Evolutionary conservation across 2,888 invertebrate genomes (phyloP).

Genomic region (Pachycephus smyrnensis): DNA sequence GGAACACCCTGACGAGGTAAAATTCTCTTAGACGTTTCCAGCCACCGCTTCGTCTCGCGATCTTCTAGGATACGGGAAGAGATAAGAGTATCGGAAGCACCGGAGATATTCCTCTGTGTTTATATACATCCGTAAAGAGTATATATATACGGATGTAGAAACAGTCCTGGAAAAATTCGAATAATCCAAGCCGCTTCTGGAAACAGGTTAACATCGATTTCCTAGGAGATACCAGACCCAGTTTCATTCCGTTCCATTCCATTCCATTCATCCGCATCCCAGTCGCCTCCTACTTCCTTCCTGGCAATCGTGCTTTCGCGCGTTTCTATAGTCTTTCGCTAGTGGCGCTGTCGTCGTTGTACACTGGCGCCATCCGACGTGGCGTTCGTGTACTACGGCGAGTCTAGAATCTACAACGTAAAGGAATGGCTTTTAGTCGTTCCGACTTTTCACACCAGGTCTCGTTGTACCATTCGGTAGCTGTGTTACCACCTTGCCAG

Average conservation of each 20-base stretch:
- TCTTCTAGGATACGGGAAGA: too few species aligned
- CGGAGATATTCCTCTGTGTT: slow-evolving; percentile 20
- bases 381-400: slow-evolving; percentile 1
- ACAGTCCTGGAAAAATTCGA: not conserved
- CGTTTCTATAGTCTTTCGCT: not conserved
- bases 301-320: not conserved
- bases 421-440: too few species aligned
- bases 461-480: slow-evolving; percentile 29
- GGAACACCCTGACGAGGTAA: too few species aligned
- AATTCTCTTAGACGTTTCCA: too few species aligned
- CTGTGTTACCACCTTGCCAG: slow-evolving; percentile 37
- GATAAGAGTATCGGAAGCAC: too few species aligned
- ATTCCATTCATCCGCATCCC: slow-evolving; percentile 1
- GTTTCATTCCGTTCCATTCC: slow-evolving; percentile 6
- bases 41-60: too few species aligned
- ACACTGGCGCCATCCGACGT: slow-evolving; percentile 21
- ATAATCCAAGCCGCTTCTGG: slow-evolving; percentile 16
- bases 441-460: too few species aligned
- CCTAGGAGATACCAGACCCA: slow-evolving; percentile 12
- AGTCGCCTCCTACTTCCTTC: not conserved
- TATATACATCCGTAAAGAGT: slow-evolving; percentile 25
- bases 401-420: too few species aligned
- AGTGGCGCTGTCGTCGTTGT: not conserved
- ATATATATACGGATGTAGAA: not conserved
- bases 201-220: slow-evolving; percentile 24